These are phyloP conservation scores for Drosophila putrida DNA, from an alignment of 2,888 invertebrate species.

Conservation along the genomic window DNA sequence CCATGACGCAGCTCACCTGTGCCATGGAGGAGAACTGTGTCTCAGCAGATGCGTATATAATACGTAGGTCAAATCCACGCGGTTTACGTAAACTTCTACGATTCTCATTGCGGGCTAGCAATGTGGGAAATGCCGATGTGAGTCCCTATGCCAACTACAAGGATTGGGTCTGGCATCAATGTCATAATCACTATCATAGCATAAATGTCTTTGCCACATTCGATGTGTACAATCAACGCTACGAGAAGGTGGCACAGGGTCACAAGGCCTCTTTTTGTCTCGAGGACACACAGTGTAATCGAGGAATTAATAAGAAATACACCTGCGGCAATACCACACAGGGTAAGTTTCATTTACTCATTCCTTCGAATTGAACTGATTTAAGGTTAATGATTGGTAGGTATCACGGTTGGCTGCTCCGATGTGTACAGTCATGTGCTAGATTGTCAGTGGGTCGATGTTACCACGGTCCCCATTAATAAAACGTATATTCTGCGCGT, in stretches of 20 bases:
- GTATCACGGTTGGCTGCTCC: constrained; percentile 78
- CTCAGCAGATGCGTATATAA: constrained; percentile 76
- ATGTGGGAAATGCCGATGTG: constrained; percentile 80
- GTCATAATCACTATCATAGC: constrained; percentile 80
- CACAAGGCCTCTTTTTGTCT: constrained; percentile 83
- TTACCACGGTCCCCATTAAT: constrained; percentile 75
- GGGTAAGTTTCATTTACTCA: constrained; percentile 52
- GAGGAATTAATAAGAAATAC: constrained; percentile 64
- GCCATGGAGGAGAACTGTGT: constrained; percentile 83
- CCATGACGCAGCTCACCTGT: constrained; percentile 73
- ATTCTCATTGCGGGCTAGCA: constrained; percentile 79
- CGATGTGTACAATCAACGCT: constrained; percentile 73
- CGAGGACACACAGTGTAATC: constrained; percentile 72
- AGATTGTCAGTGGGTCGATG: constrained; percentile 83
- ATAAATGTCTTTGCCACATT: constrained; percentile 82
- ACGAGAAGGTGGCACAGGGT: constrained; percentile 77
- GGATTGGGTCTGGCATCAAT: constrained; percentile 83
- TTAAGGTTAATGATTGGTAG: constrained; percentile 29
- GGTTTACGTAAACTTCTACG: constrained; percentile 72
- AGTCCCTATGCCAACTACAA: constrained; percentile 81
- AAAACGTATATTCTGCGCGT: constrained; percentile 73
- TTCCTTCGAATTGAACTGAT: not conserved
- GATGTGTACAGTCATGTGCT: constrained; percentile 73
- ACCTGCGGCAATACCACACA: constrained; percentile 79
- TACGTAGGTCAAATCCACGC: constrained; percentile 66